Evolutionary conservation across 2,113 vertebrate genomes (phyloP), one percentile per base, ranked within the genome.

Genomic region (Narcine bancroftii): DNA sequence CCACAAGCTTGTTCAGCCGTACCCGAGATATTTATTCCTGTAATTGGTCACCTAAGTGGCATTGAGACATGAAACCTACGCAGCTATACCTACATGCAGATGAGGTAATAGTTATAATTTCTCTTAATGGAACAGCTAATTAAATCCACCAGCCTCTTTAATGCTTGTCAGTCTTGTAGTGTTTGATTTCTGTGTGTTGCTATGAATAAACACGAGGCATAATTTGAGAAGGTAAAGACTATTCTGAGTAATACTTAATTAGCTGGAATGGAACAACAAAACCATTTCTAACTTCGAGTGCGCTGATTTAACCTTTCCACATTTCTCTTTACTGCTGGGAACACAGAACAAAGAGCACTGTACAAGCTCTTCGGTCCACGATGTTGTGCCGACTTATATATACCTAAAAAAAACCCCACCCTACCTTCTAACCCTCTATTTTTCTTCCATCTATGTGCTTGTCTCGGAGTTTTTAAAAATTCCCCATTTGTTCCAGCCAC

Each of bases 21-120:
- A 39, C 65, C 89, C 56, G 42, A 45, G 60, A 69, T 91, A 91
- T 91, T 91, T 91, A 91, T 91, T 91, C 89, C 89, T 47, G 10
- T 91, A 91, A 91, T 91, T 91, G 89, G 89, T 69, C 89, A 69
- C 65, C 63, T 69, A 71, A 47, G 66, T 91, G 65, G 42, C 39
- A 91, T 9, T 26, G 39, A 71, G 89, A 69, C 89, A 71, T 71
- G 65, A 91, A 69, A 19, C n/a, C 53, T 60, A n/a, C 7, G 45
- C 47, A n/a, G 36, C 24, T 42, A 21, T 47, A 69, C 11, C 7
- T 65, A 45, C 63, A 91, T 91, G 89, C 63, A 47, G 65, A 39
- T 47, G 89, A 71, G 89, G 39, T 69, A 69, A 91, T 91, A 33
- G 89, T 26, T 91, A 42, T 47, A 91, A 91, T 91, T 91, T 66